phyloP scores from a whole-genome alignment of 2,113 vertebrate genomes.

The Furnarius figulus region DNA sequence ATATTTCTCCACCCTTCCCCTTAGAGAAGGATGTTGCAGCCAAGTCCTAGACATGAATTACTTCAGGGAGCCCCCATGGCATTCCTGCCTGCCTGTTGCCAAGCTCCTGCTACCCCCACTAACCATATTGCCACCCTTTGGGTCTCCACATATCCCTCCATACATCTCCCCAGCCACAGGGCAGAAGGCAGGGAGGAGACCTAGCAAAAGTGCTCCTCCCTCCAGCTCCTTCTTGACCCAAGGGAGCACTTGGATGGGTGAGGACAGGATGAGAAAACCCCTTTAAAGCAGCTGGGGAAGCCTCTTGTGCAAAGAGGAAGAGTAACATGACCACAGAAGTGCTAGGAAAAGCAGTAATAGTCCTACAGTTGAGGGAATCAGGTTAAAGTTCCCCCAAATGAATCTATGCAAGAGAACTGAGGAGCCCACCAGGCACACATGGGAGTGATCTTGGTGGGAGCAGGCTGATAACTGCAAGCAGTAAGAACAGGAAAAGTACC shows the following conservation, averaged over 20 bases:
- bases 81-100: accelerated
- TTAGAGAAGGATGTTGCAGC: neutral
- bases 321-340: neutral
- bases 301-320: neutral
- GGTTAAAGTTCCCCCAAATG: neutral
- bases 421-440: neutral
- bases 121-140: too few relatives aligned
- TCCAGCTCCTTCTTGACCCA: neutral
- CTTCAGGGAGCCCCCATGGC: neutral
- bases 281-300: neutral
- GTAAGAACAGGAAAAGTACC: neutral
- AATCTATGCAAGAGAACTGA: accelerated
- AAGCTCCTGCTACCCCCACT: accelerated
- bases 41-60: accelerated
- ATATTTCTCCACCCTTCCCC: neutral
- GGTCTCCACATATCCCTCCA: neutral
- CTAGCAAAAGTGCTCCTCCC: neutral
- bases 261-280: neutral
- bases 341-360: neutral
- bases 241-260: neutral
- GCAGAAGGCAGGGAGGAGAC: neutral
- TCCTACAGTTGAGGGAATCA: neutral
- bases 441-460: accelerated
- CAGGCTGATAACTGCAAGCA: neutral
- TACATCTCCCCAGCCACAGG: neutral